Percentiles rank a stretch among this genome's conserved stretches.
Conservation (phyloP, 2,888 invertebrate species). For the Tipula unca region DNA sequence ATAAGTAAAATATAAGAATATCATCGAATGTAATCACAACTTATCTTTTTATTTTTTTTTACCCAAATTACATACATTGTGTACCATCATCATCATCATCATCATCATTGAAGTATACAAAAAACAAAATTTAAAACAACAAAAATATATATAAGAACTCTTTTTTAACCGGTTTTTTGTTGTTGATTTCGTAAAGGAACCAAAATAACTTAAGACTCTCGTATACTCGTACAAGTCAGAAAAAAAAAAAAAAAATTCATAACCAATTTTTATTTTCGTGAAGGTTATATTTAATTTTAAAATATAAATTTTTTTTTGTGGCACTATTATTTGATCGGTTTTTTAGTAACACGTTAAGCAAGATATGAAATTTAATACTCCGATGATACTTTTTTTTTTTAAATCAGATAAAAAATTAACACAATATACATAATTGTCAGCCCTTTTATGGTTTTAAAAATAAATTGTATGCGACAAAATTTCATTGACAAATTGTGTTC, state of each 20-base stretch:
- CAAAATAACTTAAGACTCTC: not conserved
- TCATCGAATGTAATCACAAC: not conserved
- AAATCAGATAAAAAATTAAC: too few species aligned
- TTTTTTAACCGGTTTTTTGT: not conserved
- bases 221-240: not conserved
- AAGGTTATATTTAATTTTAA: not conserved
- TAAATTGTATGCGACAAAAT: too few species aligned
- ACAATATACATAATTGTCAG: not conserved
- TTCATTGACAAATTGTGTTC: too few species aligned
- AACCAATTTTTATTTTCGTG: not conserved
- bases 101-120: not conserved
- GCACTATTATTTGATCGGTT: not conserved
- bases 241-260: not conserved
- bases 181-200: not conserved
- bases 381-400: not conserved
- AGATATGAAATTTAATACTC: not conserved
- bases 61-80: not conserved
- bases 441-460: too few species aligned
- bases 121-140: not conserved
- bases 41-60: not conserved
- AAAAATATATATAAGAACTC: not conserved
- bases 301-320: not conserved
- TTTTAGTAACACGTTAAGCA: not conserved
- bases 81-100: conserved; percentile 3
- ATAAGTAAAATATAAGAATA: not conserved